Conservation (phyloP, 2,113 vertebrate genomes). For the Indicator maculatus region DNA sequence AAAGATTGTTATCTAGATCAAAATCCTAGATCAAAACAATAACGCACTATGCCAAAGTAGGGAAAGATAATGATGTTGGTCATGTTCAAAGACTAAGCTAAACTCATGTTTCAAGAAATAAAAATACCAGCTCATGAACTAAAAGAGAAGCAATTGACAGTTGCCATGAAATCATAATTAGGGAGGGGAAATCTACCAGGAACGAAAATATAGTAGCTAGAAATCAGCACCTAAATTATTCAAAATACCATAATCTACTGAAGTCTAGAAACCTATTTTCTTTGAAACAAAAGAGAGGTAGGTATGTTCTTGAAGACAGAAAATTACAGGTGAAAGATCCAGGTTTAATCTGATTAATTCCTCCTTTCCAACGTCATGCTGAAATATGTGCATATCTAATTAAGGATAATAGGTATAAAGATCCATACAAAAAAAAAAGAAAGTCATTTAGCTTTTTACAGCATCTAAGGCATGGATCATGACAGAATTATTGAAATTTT, state of each 20-base stretch:
- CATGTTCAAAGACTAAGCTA: not conserved
- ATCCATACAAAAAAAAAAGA: not conserved
- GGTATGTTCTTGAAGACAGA: not conserved
- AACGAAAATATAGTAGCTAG: not conserved
- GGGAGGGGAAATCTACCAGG: not conserved
- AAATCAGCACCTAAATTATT: slow-evolving; percentile 8
- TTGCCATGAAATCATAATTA: not conserved
- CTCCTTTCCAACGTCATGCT: not conserved
- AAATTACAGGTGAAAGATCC: not conserved
- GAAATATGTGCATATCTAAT: not conserved
- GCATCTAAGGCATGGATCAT: not conserved
- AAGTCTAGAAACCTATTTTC: not conserved
- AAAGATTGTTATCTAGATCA: not conserved
- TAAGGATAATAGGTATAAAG: not conserved
- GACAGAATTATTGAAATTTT: slow-evolving; percentile 27
- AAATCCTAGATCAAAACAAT: not conserved
- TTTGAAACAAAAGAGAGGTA: not conserved
- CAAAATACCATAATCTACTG: not conserved
- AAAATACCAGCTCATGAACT: not conserved
- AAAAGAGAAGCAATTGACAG: not conserved
- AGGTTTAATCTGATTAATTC: not conserved
- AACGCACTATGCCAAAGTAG: not conserved
- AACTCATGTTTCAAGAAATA: not conserved
- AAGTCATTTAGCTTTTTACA: not conserved
- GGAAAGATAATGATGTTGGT: not conserved